Conservation (phyloP, 37 sponge, comb jelly and placozoan genomes). For the Agelas oroides region DNA sequence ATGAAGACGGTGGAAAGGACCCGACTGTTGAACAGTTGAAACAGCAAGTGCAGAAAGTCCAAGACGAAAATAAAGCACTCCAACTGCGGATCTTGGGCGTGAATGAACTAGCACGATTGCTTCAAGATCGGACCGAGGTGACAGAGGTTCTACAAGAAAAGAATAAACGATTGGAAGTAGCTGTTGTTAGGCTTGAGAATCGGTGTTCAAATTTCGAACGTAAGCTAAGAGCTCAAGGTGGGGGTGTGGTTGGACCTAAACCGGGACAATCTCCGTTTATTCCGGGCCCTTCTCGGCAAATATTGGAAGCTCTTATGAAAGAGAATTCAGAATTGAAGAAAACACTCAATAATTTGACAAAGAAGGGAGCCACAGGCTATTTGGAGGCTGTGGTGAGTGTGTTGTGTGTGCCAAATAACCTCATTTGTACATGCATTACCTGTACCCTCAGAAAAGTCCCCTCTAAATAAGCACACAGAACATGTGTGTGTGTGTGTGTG, state of each 20-base stretch:
- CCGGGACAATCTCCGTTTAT: slow-evolving; percentile 52
- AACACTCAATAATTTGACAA: slow-evolving; percentile 57
- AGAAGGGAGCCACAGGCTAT: slow-evolving; percentile 66
- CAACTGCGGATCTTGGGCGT: slow-evolving; percentile 73
- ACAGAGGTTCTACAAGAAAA: slow-evolving; percentile 44
- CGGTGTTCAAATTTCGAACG: slow-evolving; percentile 65
- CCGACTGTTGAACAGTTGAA: slow-evolving; percentile 31
- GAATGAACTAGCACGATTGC: slow-evolving; percentile 61
- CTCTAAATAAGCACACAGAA: too few species aligned
- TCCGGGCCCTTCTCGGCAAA: slow-evolving; percentile 68
- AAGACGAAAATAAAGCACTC: slow-evolving; percentile 35
- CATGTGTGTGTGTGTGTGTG: too few species aligned
- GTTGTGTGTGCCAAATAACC: background rate
- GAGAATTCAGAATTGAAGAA: slow-evolving; percentile 78
- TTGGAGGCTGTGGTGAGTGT: slow-evolving; percentile 77
- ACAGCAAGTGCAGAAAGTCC: slow-evolving; percentile 1
- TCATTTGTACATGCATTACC: background rate
- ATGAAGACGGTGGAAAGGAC: background rate
- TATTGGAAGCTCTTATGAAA: slow-evolving; percentile 67
- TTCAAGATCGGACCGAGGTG: slow-evolving; percentile 64
- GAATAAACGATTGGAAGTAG: slow-evolving; percentile 68
- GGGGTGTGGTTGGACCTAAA: background rate
- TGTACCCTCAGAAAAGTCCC: background rate
- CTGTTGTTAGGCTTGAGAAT: slow-evolving; percentile 75
- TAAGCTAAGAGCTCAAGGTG: slow-evolving; percentile 34